phyloP scores from a whole-genome alignment of 35 echinoderm and acorn worm genomes.

The Ptychodera flava region DNA sequence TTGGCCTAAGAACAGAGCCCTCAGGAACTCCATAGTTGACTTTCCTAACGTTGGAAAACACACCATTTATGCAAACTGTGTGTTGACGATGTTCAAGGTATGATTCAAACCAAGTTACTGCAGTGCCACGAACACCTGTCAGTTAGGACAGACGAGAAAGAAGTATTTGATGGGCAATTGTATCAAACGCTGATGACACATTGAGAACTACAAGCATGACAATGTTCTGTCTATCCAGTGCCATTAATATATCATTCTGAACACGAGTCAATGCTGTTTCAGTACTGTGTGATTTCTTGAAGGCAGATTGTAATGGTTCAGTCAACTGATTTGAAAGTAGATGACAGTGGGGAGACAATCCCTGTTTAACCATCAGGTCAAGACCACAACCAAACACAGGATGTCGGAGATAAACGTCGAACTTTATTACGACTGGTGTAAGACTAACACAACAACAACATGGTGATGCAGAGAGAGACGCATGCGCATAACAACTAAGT shows the following conservation, averaged over 20 bases:
- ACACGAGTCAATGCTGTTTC: neutral
- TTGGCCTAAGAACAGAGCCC: conserved; percentile 60
- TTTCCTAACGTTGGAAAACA: conserved; percentile 15
- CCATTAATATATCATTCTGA: neutral
- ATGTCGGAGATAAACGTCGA: too few species aligned
- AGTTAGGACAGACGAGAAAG: conserved; percentile 15
- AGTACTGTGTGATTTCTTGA: neutral
- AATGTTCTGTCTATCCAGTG: conserved; percentile 16
- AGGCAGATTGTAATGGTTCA: neutral
- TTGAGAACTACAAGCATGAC: conserved; percentile 41
- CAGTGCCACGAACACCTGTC: conserved; percentile 26
- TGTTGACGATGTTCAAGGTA: conserved; percentile 42
- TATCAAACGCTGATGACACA: conserved; percentile 47
- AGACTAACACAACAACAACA: too few species aligned
- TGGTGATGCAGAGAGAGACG: too few species aligned
- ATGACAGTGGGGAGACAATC: too few species aligned
- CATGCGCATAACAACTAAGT: too few species aligned
- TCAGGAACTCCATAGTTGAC: conserved; percentile 33
- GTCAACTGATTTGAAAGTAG: neutral
- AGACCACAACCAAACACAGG: too few species aligned
- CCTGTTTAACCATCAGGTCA: too few species aligned
- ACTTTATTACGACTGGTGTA: too few species aligned
- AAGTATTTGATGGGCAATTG: conserved; percentile 37
- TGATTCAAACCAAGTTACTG: conserved; percentile 30
- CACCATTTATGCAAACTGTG: conserved; percentile 21